Percentiles rank a stretch among this genome's conserved stretches.
phyloP scores from a whole-genome alignment of 2,888 invertebrate species.

The Eristalis arbustorum region DNA sequence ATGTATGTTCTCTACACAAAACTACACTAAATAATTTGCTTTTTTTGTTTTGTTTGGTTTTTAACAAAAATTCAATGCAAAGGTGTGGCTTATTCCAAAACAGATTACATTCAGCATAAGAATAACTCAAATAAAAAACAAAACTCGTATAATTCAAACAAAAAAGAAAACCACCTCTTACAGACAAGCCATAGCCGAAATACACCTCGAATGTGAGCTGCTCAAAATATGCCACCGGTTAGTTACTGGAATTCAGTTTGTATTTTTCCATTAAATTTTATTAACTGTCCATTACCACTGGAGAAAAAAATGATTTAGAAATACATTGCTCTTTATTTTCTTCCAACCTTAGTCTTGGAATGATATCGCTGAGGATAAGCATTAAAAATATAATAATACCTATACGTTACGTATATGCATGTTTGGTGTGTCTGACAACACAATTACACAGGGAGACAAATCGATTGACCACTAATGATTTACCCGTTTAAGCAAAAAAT shows the following conservation, averaged over 20 bases:
- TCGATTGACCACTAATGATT: constrained; percentile 16
- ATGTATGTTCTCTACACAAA: constrained; percentile 29
- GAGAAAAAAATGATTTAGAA: constrained; percentile 22
- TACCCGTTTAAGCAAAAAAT: constrained; percentile 14
- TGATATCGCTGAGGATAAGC: constrained; percentile 56
- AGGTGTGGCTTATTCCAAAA: constrained; percentile 25
- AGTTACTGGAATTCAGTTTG: not conserved
- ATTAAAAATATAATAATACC: constrained; percentile 5
- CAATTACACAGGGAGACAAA: not conserved
- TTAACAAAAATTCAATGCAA: constrained; percentile 42
- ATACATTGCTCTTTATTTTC: constrained; percentile 25
- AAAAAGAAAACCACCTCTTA: not conserved
- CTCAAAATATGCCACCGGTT: constrained; percentile 8
- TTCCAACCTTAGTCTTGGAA: constrained; percentile 60
- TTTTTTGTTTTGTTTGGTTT: constrained; percentile 6
- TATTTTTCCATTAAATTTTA: constrained; percentile 16
- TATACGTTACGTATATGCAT: not conserved
- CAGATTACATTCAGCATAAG: constrained; percentile 16
- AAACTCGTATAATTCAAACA: not conserved
- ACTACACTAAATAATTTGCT: constrained; percentile 11
- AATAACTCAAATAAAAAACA: not conserved
- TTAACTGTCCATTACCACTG: constrained; percentile 53
- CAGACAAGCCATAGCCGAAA: constrained; percentile 10
- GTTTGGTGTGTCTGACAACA: not conserved
- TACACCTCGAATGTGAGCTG: constrained; percentile 1